Evolutionary conservation across 2,797 vertebrate genomes (phyloP), one percentile per base, ranked within the genome.

Genomic region (Myiotriccus ornatus): DNA sequence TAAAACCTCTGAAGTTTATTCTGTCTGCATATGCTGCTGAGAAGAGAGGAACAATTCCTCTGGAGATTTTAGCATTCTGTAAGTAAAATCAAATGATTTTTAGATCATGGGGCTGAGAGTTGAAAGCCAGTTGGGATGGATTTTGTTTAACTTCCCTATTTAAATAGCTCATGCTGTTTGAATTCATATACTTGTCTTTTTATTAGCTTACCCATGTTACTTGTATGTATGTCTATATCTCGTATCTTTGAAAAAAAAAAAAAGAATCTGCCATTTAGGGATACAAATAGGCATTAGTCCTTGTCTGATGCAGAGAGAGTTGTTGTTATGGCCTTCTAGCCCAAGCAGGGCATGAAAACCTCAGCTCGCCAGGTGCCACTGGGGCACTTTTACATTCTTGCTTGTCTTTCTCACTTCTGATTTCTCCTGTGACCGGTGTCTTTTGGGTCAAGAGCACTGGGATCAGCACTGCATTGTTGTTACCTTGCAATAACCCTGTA

Each of bases 91-190:
- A 16, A 56, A 79, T 85, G 24, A 50, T 89, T 95, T 92, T 95
- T 83, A 85, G 39, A 62, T 85, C 68, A 71, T 34, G 35, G 35
- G 30, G 10, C 50, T 80, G 62, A 78, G 46, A 77, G n/a, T 27
- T 47, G 71, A 87, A 94, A 89, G 57, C 53, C 60, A 65, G 32
- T 34, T 75, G 81, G 53, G 87, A 89, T 55, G 69, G 57, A 74
- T 93, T 92, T 89, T 95, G 25, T 90, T 93, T 87, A 74, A 91
- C 60, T 89, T 93, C 35, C 21, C 12, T 80, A 27, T 75, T 75
- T 91, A 83, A 93, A 92, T 71, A 94, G 32, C 30, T 86, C 7
- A 23, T 68, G 19, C 28, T 89, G 16, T 69, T 89, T 84, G 83
- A 86, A 74, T 59, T 75, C 28, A 65, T 74, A 28, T 1, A 62